Base-by-base conservation (phyloP, 2,797 vertebrate genomes). In the Heliangelus exortis region DNA sequence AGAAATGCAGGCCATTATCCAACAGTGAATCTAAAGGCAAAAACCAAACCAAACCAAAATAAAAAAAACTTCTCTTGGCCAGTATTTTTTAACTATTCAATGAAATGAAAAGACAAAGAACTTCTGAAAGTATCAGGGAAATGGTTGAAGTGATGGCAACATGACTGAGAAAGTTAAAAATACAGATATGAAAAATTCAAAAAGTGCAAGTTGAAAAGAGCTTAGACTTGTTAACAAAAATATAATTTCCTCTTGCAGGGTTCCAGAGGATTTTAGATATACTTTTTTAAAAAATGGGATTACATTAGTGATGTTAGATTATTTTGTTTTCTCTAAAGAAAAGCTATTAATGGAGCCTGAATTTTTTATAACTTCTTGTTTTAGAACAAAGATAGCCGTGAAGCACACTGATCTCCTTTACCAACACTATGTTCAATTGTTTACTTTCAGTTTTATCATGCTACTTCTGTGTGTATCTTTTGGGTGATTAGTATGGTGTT, bases 311-410 rank as follows among this genome's bases (percentile, higher is more conserved):
- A 34, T 33, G 4, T 7, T 8, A 33, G 3, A 63, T 55, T 8
- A 11, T 66, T 90, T 87, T 1, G 25, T 74, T 83, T 89, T 84
- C 12, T 59, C 26, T 61, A 18, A 18, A 84, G 33, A 53, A 65
- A 58, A 67, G 2, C 4, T 69, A 10, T 2, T 6, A 1, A 0
- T 13, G 12, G 4, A 18, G 1, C 9, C 28, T 82, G 39, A 68
- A 84, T 68, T 87, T 75, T 50, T 26, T 8, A 3, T 65, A 78
- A 33, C 20, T 71, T 0, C 34, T 81, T 61, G 14, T 10, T 67
- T 78, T 65, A 61, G 22, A 65, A 74, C 43, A 54, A 9, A 62
- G 20, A 47, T 41, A 66, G 13, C 11, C 69, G 28, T 72, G n/a
- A 90, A 73, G 17, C 4, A 20, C 6, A 26, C 10, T 39, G 10